Evolutionary conservation across 2,888 invertebrate genomes (phyloP).

Genomic region (Dinocampus coccinellae): DNA sequence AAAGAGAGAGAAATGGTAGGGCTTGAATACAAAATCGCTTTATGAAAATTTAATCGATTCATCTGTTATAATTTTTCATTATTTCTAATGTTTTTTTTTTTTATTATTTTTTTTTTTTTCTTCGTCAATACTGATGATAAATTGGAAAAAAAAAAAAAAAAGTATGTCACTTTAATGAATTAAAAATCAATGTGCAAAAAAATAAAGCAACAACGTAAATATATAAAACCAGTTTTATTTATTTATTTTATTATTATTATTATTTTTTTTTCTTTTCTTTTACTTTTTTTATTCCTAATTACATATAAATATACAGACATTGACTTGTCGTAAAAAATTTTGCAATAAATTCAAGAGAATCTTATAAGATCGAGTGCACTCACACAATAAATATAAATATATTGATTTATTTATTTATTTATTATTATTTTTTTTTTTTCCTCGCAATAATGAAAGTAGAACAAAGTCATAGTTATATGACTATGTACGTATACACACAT

Average conservation of each 20-base stretch:
- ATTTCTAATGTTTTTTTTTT: no score
- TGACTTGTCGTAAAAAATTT: conserved; percentile 8
- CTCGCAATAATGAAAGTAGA: conserved; percentile 31
- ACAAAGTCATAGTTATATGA: conserved; percentile 6
- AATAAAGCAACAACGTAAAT: conserved; percentile 11
- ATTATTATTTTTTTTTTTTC: no score
- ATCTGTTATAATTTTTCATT: no score
- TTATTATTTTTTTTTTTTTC: not conserved
- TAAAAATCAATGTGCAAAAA: not conserved
- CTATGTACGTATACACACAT: not conserved
- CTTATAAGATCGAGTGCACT: conserved; percentile 43
- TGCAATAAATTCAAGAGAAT: conserved; percentile 29
- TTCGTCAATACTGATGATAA: no score
- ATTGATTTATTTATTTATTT: no score
- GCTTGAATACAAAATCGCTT: not conserved
- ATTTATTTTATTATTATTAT: no score
- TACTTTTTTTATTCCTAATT: conserved; percentile 15
- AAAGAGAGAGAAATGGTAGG: not conserved
- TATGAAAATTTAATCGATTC: not conserved
- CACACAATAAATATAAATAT: conserved; percentile 4
- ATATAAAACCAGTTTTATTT: conserved; percentile 12
- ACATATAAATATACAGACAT: conserved; percentile 1
- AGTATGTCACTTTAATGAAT: conserved; percentile 19
- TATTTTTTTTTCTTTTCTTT: no score
- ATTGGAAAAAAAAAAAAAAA: no score